phyloP scores from a whole-genome alignment of 1,140 invertebrate genomes.

The Maconellicoccus hirsutus region DNA sequence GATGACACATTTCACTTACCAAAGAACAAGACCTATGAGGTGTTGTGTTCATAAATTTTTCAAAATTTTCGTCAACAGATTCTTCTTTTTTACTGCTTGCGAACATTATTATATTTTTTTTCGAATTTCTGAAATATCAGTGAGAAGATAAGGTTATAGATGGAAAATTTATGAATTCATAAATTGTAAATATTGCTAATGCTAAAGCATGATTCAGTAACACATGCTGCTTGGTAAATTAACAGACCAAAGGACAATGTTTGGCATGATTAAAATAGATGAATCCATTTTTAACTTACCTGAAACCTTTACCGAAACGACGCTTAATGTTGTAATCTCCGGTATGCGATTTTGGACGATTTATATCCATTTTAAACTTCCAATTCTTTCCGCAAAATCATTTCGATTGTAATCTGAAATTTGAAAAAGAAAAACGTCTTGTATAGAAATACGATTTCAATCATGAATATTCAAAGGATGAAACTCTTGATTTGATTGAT shows the following conservation, averaged over 20 bases:
- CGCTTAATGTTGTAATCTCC: conserved; percentile 16
- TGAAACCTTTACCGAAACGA: conserved; percentile 12
- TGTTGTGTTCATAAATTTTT: neutral
- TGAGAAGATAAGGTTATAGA: neutral
- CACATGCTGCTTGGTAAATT: too few relatives aligned
- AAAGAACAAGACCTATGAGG: conserved; percentile 6
- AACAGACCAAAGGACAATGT: too few relatives aligned
- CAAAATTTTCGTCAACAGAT: neutral
- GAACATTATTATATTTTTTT: conserved; percentile 14
- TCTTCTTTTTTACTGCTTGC: conserved; percentile 1
- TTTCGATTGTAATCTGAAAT: neutral
- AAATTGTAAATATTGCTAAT: too few relatives aligned
- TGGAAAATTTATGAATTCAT: too few relatives aligned
- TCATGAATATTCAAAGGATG: too few relatives aligned
- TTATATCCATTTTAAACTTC: neutral
- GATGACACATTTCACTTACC: neutral
- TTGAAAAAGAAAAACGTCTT: too few relatives aligned
- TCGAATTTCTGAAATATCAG: neutral
- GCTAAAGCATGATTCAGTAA: too few relatives aligned
- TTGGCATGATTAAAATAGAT: too few relatives aligned
- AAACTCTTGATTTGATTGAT: too few relatives aligned
- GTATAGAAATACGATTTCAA: too few relatives aligned
- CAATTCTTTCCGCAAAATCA: neutral
- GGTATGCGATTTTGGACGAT: conserved; percentile 11
- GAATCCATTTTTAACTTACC: neutral